Evolutionary conservation across 2,888 invertebrate species (phyloP).

Genomic region (Megastigmus dorsalis): DNA sequence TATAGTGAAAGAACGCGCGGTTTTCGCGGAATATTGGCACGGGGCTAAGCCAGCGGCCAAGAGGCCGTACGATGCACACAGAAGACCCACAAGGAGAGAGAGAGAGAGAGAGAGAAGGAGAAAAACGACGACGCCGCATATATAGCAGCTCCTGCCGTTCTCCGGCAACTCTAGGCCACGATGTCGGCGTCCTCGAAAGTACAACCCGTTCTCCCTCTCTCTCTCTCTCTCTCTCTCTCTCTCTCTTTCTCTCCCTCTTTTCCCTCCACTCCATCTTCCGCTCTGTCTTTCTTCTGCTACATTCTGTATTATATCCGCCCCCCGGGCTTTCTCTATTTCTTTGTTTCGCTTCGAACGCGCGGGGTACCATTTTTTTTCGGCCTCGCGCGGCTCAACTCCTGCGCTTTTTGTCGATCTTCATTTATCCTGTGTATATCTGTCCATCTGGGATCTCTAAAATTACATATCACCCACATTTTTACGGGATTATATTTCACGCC

Average conservation of each 20-base stretch:
- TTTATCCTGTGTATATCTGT: not conserved
- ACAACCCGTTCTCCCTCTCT: slow-evolving; percentile 22
- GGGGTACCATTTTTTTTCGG: slow-evolving; percentile 10
- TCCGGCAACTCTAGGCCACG: slow-evolving; percentile 27
- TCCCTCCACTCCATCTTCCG: not conserved
- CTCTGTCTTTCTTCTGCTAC: not conserved
- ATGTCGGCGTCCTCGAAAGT: slow-evolving; percentile 29
- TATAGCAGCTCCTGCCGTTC: not conserved
- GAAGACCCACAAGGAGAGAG: slow-evolving; percentile 68
- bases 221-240: not conserved
- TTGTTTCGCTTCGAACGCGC: not conserved
- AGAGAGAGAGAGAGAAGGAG: not conserved
- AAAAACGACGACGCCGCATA: not conserved
- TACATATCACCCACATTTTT: not conserved
- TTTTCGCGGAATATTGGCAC: slow-evolving; percentile 63
- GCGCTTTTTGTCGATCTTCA: slow-evolving; percentile 3
- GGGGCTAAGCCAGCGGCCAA: slow-evolving; percentile 57
- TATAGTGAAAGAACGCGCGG: slow-evolving; percentile 30
- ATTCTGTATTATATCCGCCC: not conserved
- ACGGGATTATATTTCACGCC: not conserved
- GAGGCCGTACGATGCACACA: slow-evolving; percentile 68
- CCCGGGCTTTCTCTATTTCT: not conserved
- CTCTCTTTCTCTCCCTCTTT: not conserved
- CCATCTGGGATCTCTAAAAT: not conserved
- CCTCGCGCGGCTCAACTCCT: not conserved